These are phyloP conservation scores for Drosophila paulistorum DNA, from an alignment of 1,140 invertebrate species.

Conservation along the genomic window DNA sequence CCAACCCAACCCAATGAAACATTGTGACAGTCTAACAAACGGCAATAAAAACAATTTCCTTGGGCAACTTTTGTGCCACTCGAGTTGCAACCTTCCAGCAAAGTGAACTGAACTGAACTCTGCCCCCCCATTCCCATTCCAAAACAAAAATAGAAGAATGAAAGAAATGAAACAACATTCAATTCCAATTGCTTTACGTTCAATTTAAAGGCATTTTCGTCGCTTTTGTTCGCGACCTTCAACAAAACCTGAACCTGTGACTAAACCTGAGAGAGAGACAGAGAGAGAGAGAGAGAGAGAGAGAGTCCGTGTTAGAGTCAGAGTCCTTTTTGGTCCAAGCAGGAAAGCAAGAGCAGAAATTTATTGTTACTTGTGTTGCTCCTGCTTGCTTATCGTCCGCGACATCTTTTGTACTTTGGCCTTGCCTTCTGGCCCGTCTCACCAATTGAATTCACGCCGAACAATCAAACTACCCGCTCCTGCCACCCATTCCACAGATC, in stretches of 20 bases:
- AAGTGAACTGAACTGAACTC: constrained; percentile 28
- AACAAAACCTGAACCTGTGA: constrained; percentile 57
- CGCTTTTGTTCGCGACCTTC: constrained; percentile 51
- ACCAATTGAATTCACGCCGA: constrained; percentile 67
- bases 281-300: no score
- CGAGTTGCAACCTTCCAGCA: background rate
- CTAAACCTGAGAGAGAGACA: background rate
- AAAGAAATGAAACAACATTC: constrained; percentile 39
- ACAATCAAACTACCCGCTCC: constrained; percentile 29
- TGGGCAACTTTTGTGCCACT: constrained; percentile 24
- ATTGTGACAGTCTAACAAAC: constrained; percentile 35
- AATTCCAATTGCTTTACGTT: constrained; percentile 62
- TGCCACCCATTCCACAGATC: no score
- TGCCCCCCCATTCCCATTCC: constrained; percentile 2
- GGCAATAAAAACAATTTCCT: constrained; percentile 48
- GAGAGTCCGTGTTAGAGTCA: background rate
- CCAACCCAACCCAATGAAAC: background rate
- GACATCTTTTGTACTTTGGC: constrained; percentile 30
- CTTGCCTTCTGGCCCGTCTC: constrained; percentile 36
- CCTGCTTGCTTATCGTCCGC: constrained; percentile 33
- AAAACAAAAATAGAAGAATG: background rate
- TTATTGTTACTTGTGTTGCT: constrained; percentile 2
- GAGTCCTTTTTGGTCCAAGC: background rate
- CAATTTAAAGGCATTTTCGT: constrained; percentile 67
- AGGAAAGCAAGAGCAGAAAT: background rate